Percentiles rank a stretch among this genome's conserved stretches.
These are phyloP conservation scores for Plagiodera versicolora DNA, from an alignment of 2,888 invertebrate genomes.

Conservation along the genomic window DNA sequence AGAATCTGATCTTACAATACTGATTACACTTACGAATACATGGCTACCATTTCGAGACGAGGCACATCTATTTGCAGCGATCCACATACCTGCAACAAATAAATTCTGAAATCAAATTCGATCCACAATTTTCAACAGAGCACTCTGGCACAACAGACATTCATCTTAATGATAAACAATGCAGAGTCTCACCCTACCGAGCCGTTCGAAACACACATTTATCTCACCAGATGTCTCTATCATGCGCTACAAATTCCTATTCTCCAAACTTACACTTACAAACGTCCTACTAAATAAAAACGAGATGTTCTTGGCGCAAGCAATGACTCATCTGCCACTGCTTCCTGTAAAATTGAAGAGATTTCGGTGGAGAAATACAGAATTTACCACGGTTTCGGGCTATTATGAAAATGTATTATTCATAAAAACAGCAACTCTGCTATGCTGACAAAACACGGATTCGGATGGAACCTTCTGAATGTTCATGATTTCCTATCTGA, in stretches of 20 bases:
- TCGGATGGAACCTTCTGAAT: neutral
- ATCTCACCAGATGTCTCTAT: constrained; percentile 40
- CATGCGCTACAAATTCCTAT: constrained; percentile 34
- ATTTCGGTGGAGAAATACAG: constrained; percentile 21
- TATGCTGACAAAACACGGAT: constrained; percentile 4
- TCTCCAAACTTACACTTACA: constrained; percentile 24
- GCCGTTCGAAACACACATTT: constrained; percentile 32
- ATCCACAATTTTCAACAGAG: constrained; percentile 14
- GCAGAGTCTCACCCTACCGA: constrained; percentile 21
- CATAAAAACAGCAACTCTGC: constrained; percentile 15
- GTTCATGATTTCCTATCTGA: neutral
- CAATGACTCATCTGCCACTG: constrained; percentile 27
- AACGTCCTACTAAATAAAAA: constrained; percentile 25
- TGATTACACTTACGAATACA: neutral
- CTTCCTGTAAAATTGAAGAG: constrained; percentile 21
- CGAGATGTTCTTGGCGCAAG: constrained; percentile 14
- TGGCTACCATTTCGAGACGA: neutral
- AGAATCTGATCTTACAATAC: no score
- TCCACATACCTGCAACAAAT: constrained; percentile 19
- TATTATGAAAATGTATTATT: constrained; percentile 27
- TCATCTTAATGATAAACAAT: constrained; percentile 37
- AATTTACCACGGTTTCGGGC: constrained; percentile 19
- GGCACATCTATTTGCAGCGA: neutral
- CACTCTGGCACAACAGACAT: constrained; percentile 21
- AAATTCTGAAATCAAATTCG: constrained; percentile 15